These are phyloP conservation scores for Megaleporinus macrocephalus DNA, from an alignment of 2,113 vertebrate species.

Conservation along the genomic window DNA sequence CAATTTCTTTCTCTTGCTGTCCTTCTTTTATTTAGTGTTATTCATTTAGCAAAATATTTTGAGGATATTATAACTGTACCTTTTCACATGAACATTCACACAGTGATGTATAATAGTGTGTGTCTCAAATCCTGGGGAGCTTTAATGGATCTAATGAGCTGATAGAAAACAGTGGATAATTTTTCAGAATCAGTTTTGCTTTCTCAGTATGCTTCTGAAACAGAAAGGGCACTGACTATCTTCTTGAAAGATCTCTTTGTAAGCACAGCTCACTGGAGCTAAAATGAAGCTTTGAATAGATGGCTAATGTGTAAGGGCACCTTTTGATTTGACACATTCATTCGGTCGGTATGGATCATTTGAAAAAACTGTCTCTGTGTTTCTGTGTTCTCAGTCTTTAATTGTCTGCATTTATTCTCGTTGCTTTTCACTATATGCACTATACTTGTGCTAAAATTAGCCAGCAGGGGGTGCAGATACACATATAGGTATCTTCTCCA, in stretches of 20 bases:
- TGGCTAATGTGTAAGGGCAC: not conserved
- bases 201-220: constrained; percentile 20
- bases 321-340: no score
- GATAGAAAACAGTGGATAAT: constrained; percentile 17
- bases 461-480: not conserved
- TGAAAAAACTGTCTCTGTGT: no score
- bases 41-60: no score
- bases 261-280: not conserved
- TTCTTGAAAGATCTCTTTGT: not conserved
- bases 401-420: not conserved
- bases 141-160: constrained; percentile 22
- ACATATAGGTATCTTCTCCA: not conserved
- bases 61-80: no score
- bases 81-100: not conserved
- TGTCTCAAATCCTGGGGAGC: not conserved
- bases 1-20: no score
- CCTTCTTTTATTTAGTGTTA: no score
- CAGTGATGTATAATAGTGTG: not conserved
- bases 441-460: not conserved
- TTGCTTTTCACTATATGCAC: not conserved
- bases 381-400: no score
- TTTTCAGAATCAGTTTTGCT: constrained; percentile 11
- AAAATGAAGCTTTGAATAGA: not conserved
- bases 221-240: not conserved
- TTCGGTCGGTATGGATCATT: no score